Conservation (phyloP, 2,888 invertebrate species). For the Clepsis dumicolana region DNA sequence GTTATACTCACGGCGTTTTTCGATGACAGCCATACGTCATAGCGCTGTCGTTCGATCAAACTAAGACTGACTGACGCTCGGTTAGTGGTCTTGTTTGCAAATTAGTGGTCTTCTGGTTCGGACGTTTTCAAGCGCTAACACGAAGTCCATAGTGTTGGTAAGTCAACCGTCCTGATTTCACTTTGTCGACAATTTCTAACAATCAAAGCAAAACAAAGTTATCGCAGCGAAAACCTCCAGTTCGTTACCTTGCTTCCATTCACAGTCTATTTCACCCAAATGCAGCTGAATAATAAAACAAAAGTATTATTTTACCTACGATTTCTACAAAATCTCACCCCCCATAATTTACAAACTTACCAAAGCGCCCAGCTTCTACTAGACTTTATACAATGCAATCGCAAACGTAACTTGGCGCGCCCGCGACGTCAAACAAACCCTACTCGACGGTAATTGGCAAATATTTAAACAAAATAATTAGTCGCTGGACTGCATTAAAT, state of each 20-base stretch:
- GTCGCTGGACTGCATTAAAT: constrained; percentile 46
- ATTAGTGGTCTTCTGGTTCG: too few relatives aligned
- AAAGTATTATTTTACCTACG: constrained; percentile 40
- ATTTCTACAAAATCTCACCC: constrained; percentile 37
- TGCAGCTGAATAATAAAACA: constrained; percentile 38
- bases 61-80: too few relatives aligned
- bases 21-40: too few relatives aligned
- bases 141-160: too few relatives aligned
- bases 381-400: not conserved
- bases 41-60: too few relatives aligned
- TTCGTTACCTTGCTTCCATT: constrained; percentile 37
- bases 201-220: not conserved
- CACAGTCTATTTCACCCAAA: constrained; percentile 32
- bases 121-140: too few relatives aligned
- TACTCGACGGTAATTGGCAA: constrained; percentile 56
- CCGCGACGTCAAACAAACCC: constrained; percentile 50
- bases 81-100: too few relatives aligned
- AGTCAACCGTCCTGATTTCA: too few relatives aligned
- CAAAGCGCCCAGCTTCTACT: not conserved
- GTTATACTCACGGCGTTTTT: too few relatives aligned
- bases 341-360: constrained; percentile 15
- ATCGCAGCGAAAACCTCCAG: constrained; percentile 19
- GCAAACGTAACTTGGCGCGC: constrained; percentile 29
- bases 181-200: not conserved
- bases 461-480: constrained; percentile 63